Conservation (phyloP, 2,888 invertebrate genomes). For the Parnassius smintheus region DNA sequence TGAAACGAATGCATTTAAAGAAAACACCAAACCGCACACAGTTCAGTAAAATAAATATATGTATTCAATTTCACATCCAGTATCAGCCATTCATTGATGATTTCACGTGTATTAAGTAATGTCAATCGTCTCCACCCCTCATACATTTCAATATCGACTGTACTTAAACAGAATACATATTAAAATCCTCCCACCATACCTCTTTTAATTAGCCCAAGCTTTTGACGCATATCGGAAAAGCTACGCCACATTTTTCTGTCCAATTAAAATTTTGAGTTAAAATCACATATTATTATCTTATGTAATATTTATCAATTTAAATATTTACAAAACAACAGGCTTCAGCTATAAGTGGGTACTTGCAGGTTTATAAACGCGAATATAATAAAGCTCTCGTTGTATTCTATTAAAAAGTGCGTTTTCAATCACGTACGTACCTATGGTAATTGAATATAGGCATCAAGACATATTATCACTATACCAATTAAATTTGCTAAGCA, state of each 20-base stretch:
- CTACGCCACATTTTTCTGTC: not conserved
- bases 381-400: slow-evolving; percentile 31
- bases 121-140: slow-evolving; percentile 43
- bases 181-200: slow-evolving; percentile 13
- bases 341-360: too few species aligned
- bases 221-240: slow-evolving; percentile 31
- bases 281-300: slow-evolving; percentile 3
- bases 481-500: slow-evolving; percentile 47
- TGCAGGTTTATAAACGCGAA: too few species aligned
- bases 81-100: slow-evolving; percentile 50
- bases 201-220: slow-evolving; percentile 31
- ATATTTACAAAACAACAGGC: not conserved
- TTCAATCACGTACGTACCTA: slow-evolving; percentile 55
- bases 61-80: slow-evolving; percentile 46
- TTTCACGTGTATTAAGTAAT: slow-evolving; percentile 63
- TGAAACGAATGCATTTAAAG: slow-evolving; percentile 5
- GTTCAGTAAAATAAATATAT: slow-evolving; percentile 41
- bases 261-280: slow-evolving; percentile 7
- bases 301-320: slow-evolving; percentile 4
- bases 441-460: slow-evolving; percentile 55
- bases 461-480: slow-evolving; percentile 41
- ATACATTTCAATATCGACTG: slow-evolving; percentile 37
- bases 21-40: slow-evolving; percentile 16
- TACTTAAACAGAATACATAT: slow-evolving; percentile 32
- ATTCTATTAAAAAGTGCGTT: slow-evolving; percentile 42